Evolutionary conservation across 2,888 invertebrate species (phyloP), one percentile per base, ranked within the genome.

Genomic region (Fabriciana adippe): DNA sequence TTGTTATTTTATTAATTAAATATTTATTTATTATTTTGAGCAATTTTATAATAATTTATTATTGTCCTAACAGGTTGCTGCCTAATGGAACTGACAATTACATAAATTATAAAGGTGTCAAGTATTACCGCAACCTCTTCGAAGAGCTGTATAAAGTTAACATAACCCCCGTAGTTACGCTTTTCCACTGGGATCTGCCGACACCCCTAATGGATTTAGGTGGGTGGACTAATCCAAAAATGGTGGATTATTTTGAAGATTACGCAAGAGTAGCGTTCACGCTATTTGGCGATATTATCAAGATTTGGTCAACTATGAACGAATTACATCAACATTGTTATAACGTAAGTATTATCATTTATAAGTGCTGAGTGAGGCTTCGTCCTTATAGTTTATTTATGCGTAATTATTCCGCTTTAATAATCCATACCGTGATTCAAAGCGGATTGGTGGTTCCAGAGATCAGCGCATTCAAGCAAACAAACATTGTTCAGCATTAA

Each of bases 231-330:
- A 94, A 94, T 75, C 91, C 93, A 1, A 83, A 88, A 72, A 85
- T 93, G 41, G 89, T 90, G 1, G 91, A 93, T 67, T 93, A 92
- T 77, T 94, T 93, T 70, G 92, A 86, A 72, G 93, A 94, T 73
- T 94, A 93, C 73, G 94, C 94, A 0, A 80, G 89, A 66, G 82
- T 93, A 0, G 88, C 94, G 15, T 94, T 95, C 73, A 89, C 90
- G 54, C 83, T 94, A 73, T 95, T 93, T 66, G 96, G 95, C 0
- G 94, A 94, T 78, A 87, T 94, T 62, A 93, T 96, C 11, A 94
- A 94, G 81, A 86, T 93, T 51, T 97, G 97, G 96, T 94, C 95
- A 0, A 96, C 96, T 0, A 93, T 97, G 73, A 97, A 97, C 77
- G 97, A 97, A 78, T 96, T 96, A 0, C 93, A 92, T 74, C 87